These are phyloP conservation scores for Drosophila mercatorum DNA, from an alignment of 2,888 invertebrate genomes.

Conservation along the genomic window DNA sequence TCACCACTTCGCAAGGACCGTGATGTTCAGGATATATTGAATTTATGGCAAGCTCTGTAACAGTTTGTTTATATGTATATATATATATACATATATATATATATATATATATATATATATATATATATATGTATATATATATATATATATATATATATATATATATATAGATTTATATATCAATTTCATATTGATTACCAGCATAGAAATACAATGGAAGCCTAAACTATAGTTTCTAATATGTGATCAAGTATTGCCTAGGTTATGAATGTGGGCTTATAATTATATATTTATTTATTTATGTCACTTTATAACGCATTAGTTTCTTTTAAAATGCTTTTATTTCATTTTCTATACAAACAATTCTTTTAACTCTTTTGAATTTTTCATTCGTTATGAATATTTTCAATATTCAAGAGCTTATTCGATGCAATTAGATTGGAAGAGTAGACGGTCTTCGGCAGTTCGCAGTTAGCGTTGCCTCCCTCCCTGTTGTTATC, in stretches of 20 bases:
- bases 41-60: background rate
- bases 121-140: background rate
- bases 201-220: background rate
- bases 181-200: background rate
- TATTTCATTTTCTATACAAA: no score
- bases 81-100: background rate
- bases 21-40: background rate
- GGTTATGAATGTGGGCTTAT: background rate
- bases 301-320: no score
- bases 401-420: background rate
- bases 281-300: background rate
- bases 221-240: background rate
- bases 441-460: conserved; percentile 12
- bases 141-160: no score
- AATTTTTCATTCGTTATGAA: background rate
- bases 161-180: background rate
- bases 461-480: background rate
- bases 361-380: no score
- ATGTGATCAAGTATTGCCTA: background rate
- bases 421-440: background rate
- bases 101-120: no score
- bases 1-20: conserved; percentile 28
- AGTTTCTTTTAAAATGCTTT: no score
- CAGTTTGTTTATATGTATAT: no score
- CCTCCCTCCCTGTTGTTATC: background rate